These are phyloP conservation scores for Betta splendens DNA, from an alignment of 2,797 vertebrate genomes.

Conservation along the genomic window DNA sequence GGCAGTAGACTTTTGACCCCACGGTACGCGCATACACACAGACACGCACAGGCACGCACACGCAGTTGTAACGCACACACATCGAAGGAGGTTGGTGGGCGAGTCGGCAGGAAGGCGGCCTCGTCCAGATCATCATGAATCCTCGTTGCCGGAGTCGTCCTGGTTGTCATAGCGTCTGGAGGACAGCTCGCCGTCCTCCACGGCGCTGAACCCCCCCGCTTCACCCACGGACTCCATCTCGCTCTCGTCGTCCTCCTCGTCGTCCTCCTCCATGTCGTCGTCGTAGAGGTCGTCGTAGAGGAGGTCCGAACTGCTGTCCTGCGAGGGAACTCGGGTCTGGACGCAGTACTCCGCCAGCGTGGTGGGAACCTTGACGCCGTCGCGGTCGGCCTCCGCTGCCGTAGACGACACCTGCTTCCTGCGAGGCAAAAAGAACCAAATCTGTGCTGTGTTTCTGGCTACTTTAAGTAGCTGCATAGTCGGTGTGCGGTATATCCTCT, in stretches of 20 bases:
- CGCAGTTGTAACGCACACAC: conserved; percentile 31
- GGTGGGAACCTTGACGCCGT: conserved; percentile 95
- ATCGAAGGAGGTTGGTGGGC: conserved; percentile 27
- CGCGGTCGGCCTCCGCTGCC: conserved; percentile 94
- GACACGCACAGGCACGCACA: conserved; percentile 4
- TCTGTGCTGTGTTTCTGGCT: background rate
- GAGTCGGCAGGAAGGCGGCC: conserved; percentile 47
- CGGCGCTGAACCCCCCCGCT: conserved; percentile 83
- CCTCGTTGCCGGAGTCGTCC: conserved; percentile 97
- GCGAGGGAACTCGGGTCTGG: conserved; percentile 98
- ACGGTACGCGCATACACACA: conserved; percentile 52
- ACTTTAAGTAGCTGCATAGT: background rate
- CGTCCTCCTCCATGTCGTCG: conserved; percentile 95
- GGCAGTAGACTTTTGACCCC: conserved; percentile 72
- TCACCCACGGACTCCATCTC: conserved; percentile 84
- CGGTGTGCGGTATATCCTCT: no score
- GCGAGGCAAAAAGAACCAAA: conserved; percentile 4
- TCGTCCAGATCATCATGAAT: conserved; percentile 90
- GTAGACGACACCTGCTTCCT: conserved; percentile 98
- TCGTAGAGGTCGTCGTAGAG: conserved; percentile 98
- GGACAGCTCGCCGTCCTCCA: conserved; percentile 80
- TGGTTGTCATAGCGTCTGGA: conserved; percentile 91
- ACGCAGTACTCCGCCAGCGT: conserved; percentile 98
- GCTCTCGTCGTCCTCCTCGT: conserved; percentile 92
- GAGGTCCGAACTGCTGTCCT: conserved; percentile 97